Percentiles rank a stretch among this genome's conserved stretches.
phyloP scores from a whole-genome alignment of 2,797 vertebrate species.

The Leucoraja ocellata region DNA sequence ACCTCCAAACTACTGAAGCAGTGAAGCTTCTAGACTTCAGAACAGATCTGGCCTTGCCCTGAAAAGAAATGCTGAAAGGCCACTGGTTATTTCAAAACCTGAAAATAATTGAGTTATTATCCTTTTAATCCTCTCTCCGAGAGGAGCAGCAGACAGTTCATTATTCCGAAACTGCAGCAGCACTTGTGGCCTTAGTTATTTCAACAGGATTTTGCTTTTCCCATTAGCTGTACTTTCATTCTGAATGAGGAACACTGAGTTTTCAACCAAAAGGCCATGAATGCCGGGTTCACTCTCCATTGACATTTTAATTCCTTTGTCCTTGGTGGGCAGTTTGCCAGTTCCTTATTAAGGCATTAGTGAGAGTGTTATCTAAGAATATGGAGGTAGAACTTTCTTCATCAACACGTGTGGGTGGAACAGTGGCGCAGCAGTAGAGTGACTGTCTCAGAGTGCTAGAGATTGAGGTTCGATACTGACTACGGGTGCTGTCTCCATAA shows the following conservation, averaged over 20 bases:
- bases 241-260: background rate
- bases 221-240: background rate
- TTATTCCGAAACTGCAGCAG: background rate
- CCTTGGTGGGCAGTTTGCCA: background rate
- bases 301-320: background rate
- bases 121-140: background rate
- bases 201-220: background rate
- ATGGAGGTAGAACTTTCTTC: background rate
- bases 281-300: background rate
- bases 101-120: conserved; percentile 7
- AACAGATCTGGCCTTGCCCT: background rate
- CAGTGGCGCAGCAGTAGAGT: too few species aligned
- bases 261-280: background rate
- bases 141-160: background rate
- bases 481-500: too few species aligned
- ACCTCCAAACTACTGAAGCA: background rate
- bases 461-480: too few species aligned
- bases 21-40: background rate
- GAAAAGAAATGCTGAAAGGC: background rate
- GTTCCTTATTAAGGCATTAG: background rate
- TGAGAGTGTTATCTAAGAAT: background rate
- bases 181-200: background rate
- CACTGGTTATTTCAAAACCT: background rate
- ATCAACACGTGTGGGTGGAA: background rate
- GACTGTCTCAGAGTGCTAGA: too few species aligned